Percentiles rank a stretch among this genome's conserved stretches.
Evolutionary conservation across 2,888 invertebrate species (phyloP).

Genomic region (Oligia strigilis): DNA sequence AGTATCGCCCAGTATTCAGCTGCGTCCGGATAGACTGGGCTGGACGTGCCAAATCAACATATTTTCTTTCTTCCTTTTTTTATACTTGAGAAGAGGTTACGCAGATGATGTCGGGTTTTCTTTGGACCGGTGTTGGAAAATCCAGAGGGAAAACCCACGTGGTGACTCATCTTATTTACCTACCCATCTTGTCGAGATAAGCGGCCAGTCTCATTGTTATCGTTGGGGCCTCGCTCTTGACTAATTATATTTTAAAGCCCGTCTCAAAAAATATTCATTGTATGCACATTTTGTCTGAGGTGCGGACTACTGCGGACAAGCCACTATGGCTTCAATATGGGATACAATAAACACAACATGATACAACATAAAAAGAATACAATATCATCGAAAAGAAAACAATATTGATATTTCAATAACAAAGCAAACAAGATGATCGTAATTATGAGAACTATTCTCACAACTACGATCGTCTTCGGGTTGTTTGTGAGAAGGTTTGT

Average conservation of each 20-base stretch:
- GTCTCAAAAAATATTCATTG: too few relatives aligned
- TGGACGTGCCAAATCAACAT: neutral
- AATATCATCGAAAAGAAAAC: slow-evolving; percentile 15
- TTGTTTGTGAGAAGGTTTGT: slow-evolving; percentile 10
- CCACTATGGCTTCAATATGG: neutral
- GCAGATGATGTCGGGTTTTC: neutral
- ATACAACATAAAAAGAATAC: neutral
- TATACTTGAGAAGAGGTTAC: neutral
- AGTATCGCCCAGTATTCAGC: neutral
- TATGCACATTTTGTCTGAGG: neutral
- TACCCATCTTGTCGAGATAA: too few relatives aligned
- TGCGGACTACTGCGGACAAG: neutral
- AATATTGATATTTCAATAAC: slow-evolving; percentile 13
- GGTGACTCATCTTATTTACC: too few relatives aligned
- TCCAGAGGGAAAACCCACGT: too few relatives aligned
- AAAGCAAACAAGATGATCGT: slow-evolving; percentile 16
- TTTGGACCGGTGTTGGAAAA: neutral
- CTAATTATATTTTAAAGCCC: too few relatives aligned
- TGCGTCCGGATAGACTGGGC: neutral
- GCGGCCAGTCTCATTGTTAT: too few relatives aligned
- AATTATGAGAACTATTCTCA: slow-evolving; percentile 3
- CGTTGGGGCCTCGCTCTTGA: too few relatives aligned
- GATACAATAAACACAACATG: slow-evolving; percentile 1
- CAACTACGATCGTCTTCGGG: neutral
- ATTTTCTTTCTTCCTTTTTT: neutral